Evolutionary conservation across 53 echinoderm and acorn worm genomes (phyloP).

Genomic region (Echinometra lucunter): DNA sequence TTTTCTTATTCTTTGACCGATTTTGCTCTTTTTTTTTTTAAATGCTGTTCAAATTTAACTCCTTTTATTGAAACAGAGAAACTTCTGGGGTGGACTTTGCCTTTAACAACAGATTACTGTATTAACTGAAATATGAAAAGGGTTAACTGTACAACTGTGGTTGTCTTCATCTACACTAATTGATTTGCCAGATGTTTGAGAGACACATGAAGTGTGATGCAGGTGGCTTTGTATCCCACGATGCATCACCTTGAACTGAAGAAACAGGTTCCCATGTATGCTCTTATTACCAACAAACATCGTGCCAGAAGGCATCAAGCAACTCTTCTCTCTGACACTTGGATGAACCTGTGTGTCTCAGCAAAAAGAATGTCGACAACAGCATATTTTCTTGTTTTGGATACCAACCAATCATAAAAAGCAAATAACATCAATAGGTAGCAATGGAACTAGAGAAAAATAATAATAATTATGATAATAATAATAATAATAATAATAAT

Average conservation of each 20-base stretch:
- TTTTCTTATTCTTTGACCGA: too few relatives aligned
- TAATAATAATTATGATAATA: too few relatives aligned
- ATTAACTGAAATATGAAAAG: neutral
- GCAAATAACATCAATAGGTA: too few relatives aligned
- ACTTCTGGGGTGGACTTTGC: too few relatives aligned
- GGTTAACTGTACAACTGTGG: too few relatives aligned
- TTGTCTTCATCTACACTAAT: neutral
- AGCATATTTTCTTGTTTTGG: neutral
- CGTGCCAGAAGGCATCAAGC: neutral
- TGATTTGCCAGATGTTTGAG: neutral
- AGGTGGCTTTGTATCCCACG: neutral
- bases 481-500: too few relatives aligned
- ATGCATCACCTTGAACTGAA: slow-evolving; percentile 19
- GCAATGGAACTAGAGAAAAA: too few relatives aligned
- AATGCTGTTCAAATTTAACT: too few relatives aligned
- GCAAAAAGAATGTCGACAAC: neutral
- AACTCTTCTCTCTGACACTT: neutral
- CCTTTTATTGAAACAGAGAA: too few relatives aligned
- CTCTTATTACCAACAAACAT: neutral
- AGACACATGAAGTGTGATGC: neutral
- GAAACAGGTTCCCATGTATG: slow-evolving; percentile 31
- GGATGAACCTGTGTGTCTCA: neutral
- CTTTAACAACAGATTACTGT: neutral
- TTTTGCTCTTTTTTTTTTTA: too few relatives aligned
- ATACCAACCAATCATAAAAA: too few relatives aligned